Conservation (phyloP, 2,113 vertebrate genomes). For the Galbula dea region DNA sequence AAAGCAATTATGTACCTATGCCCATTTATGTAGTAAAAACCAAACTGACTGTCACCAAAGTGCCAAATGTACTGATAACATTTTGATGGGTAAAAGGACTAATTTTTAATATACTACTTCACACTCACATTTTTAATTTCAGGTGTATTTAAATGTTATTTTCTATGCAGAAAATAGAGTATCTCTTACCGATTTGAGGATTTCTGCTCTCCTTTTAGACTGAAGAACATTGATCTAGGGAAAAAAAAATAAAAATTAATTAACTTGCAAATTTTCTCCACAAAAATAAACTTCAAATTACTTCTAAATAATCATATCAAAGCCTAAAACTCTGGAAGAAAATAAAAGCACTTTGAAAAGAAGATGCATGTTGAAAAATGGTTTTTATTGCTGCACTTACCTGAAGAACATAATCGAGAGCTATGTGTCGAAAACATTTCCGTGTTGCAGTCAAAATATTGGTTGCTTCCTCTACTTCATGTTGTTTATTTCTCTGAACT, state of each 20-base stretch:
- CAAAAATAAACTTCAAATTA: neutral
- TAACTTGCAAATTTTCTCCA: neutral
- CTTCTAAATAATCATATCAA: neutral
- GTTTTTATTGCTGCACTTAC: conserved; percentile 55
- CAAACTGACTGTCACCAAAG: neutral
- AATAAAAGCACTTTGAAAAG: neutral
- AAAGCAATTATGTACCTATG: neutral
- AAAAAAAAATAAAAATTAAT: neutral
- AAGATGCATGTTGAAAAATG: neutral
- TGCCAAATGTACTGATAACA: neutral
- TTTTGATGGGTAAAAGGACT: neutral
- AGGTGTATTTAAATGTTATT: neutral
- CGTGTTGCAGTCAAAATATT: conserved; percentile 92
- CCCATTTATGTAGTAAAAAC: neutral
- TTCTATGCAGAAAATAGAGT: neutral
- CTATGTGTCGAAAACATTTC: conserved; percentile 95
- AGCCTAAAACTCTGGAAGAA: neutral
- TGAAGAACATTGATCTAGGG: conserved; percentile 95
- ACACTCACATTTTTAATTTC: neutral
- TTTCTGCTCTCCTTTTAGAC: conserved; percentile 96
- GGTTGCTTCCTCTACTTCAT: conserved; percentile 94
- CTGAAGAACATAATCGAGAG: conserved; percentile 96
- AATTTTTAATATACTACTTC: neutral
- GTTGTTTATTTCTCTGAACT: conserved; percentile 92
- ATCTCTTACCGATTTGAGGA: conserved; percentile 92